Conservation (phyloP, 1,140 invertebrate species). For the Drosophila repleta region DNA sequence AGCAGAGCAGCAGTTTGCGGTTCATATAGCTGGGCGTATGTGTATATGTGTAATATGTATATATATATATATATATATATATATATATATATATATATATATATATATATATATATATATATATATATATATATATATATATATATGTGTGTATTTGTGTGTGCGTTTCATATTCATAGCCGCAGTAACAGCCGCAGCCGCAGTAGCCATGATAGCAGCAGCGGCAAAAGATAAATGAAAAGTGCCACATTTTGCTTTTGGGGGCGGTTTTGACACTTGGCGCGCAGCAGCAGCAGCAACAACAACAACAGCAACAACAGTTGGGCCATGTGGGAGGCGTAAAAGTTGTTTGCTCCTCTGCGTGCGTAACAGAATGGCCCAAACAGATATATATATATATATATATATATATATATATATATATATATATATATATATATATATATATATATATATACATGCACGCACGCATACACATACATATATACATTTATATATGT, state of each 20-base stretch:
- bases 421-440: constrained; percentile 5
- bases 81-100: too few species aligned
- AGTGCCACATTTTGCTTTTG: constrained; percentile 71
- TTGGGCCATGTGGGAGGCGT: constrained; percentile 46
- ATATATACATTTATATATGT: not conserved
- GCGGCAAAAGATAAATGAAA: constrained; percentile 64
- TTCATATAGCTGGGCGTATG: constrained; percentile 18
- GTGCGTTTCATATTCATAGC: constrained; percentile 74
- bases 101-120: too few species aligned
- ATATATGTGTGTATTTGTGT: constrained; percentile 36
- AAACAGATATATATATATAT: constrained; percentile 9
- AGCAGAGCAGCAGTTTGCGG: constrained; percentile 49
- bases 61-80: too few species aligned
- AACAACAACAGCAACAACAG: constrained; percentile 23
- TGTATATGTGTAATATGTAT: constrained; percentile 38
- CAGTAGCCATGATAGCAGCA: constrained; percentile 25
- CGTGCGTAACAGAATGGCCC: constrained; percentile 68
- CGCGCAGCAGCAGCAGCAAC: constrained; percentile 59
- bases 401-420: constrained; percentile 24
- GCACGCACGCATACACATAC: constrained; percentile 23
- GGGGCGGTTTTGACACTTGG: constrained; percentile 77
- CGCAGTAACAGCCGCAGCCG: constrained; percentile 48
- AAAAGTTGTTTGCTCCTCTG: constrained; percentile 76
- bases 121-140: too few species aligned
- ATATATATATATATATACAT: constrained; percentile 2